phyloP scores from a whole-genome alignment of 2,797 vertebrate species.

The Caiman crocodilus region DNA sequence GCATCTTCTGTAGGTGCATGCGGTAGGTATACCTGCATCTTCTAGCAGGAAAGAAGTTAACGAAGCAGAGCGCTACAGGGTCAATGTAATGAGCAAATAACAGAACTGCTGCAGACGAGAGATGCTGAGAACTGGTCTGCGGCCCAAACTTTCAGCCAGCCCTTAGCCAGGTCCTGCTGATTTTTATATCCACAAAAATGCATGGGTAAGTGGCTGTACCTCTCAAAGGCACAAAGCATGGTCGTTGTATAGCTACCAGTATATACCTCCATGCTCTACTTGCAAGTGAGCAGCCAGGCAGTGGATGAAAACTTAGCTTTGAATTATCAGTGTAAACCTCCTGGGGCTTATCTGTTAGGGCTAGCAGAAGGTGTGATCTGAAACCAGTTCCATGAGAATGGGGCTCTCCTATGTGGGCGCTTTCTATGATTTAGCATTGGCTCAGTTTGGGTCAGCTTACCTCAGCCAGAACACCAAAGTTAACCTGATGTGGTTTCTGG shows the following conservation, averaged over 20 bases:
- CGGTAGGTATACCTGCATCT: too few relatives aligned
- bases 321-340: background rate
- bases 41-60: too few relatives aligned
- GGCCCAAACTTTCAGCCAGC: background rate
- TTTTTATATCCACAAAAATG: background rate
- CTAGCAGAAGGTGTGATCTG: background rate
- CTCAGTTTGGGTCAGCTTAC: background rate
- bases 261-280: background rate
- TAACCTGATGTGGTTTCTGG: background rate
- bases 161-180: background rate
- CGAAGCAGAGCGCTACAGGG: too few relatives aligned
- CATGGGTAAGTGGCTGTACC: background rate
- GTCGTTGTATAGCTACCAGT: background rate
- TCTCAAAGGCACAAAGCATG: background rate
- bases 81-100: too few relatives aligned
- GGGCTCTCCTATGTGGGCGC: background rate
- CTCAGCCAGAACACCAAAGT: background rate
- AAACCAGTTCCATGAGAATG: background rate
- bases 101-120: too few relatives aligned
- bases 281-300: background rate
- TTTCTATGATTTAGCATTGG: background rate
- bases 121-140: background rate
- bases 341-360: background rate
- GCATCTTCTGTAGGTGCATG: too few relatives aligned
- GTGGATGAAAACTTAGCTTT: background rate